phyloP scores from a whole-genome alignment of 2,113 vertebrate species.

The Rhea americana region DNA sequence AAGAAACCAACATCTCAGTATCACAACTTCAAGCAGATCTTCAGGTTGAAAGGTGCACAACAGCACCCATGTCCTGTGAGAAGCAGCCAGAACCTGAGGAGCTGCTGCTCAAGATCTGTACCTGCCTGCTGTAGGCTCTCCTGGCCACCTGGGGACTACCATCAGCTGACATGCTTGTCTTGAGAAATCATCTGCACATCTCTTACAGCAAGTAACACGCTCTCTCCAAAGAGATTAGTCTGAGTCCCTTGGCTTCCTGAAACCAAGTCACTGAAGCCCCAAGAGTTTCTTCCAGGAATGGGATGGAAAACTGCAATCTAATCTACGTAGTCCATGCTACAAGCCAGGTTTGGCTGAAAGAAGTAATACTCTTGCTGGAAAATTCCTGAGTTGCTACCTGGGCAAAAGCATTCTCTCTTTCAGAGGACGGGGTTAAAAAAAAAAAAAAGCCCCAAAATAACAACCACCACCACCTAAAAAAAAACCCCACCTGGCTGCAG shows the following conservation, averaged over 20 bases:
- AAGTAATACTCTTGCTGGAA: neutral
- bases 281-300: neutral
- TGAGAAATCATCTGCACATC: neutral
- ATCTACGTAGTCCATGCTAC: neutral
- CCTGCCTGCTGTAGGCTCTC: neutral
- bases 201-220: neutral
- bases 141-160: neutral
- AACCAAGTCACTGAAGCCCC: neutral
- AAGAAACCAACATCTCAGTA: neutral
- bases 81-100: neutral
- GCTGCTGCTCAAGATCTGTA: neutral
- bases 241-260: neutral
- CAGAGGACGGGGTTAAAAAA: neutral
- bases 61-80: rapidly evolving
- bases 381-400: neutral
- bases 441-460: neutral
- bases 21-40: neutral
- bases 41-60: neutral
- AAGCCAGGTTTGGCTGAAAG: neutral
- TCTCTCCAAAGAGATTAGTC: neutral
- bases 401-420: neutral
- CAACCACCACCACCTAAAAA: too few relatives aligned
- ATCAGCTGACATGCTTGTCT: neutral
- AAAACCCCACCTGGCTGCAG: neutral
- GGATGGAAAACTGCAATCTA: neutral